Evolutionary conservation across 2,888 invertebrate genomes (phyloP).

Genomic region (Monoplex corrugatus): DNA sequence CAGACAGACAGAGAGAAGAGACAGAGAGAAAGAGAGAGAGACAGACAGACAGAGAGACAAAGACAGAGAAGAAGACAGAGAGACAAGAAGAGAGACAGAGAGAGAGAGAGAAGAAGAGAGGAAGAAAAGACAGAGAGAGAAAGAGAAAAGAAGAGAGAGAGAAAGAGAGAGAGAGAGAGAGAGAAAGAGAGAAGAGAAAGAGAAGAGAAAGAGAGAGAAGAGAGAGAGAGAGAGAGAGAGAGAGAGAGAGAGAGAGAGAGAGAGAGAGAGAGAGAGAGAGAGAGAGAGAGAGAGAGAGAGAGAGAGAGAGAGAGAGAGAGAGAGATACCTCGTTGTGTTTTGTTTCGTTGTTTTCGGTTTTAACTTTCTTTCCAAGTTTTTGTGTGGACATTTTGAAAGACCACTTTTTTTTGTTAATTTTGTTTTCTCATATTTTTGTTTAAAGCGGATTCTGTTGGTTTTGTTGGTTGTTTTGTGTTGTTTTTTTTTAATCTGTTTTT

Average conservation of each 20-base stretch:
- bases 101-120: no score
- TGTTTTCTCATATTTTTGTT: no score
- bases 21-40: slow-evolving; percentile 19
- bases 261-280: neutral
- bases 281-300: neutral
- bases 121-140: neutral
- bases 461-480: no score
- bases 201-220: neutral
- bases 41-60: neutral
- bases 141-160: neutral
- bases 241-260: neutral
- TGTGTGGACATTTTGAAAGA: no score
- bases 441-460: no score
- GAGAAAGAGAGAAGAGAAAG: neutral
- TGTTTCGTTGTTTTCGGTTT: no score
- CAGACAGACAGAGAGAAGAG: neutral
- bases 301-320: neutral
- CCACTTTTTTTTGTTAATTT: no score
- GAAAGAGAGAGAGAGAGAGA: neutral
- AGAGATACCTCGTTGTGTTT: no score
- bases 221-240: neutral
- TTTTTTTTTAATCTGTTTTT: neutral
- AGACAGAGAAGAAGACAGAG: neutral
- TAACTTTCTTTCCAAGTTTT: no score
- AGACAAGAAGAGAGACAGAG: neutral